These are phyloP conservation scores for Notarius quadriscutis DNA, from an alignment of 2,113 vertebrate genomes.

Conservation along the genomic window DNA sequence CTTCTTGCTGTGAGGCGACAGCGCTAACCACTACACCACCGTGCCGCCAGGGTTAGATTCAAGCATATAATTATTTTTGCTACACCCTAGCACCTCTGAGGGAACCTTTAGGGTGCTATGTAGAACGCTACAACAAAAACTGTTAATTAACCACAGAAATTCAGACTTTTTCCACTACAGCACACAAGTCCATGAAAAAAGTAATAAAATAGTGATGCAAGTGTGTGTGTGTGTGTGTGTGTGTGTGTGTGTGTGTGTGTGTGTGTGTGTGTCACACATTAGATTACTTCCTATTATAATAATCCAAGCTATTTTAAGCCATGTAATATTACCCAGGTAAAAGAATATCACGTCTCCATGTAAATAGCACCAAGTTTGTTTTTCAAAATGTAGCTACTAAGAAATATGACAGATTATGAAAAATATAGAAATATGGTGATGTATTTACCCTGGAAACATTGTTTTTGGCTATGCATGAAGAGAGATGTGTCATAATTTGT, in stretches of 20 bases:
- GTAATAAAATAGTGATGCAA: background rate
- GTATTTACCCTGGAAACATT: background rate
- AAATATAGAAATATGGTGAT: background rate
- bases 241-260: background rate
- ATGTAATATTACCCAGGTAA: background rate
- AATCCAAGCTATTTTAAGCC: slow-evolving; percentile 2
- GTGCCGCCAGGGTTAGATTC: too few relatives aligned
- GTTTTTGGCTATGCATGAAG: background rate
- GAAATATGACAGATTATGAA: background rate
- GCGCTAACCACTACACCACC: too few relatives aligned
- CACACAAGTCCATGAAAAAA: background rate
- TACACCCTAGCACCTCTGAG: background rate
- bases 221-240: background rate
- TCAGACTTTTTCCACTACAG: background rate
- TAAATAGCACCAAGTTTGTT: background rate
- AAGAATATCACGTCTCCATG: background rate
- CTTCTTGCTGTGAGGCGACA: too few relatives aligned
- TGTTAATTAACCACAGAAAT: background rate
- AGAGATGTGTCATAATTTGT: background rate
- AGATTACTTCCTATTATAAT: slow-evolving; percentile 9
- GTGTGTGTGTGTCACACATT: background rate
- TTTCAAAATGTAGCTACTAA: background rate
- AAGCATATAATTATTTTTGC: background rate
- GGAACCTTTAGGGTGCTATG: background rate
- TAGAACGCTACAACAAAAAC: background rate